phyloP scores from a whole-genome alignment of 92 coral and sea anemone genomes.

The Heliopora coerulea region DNA sequence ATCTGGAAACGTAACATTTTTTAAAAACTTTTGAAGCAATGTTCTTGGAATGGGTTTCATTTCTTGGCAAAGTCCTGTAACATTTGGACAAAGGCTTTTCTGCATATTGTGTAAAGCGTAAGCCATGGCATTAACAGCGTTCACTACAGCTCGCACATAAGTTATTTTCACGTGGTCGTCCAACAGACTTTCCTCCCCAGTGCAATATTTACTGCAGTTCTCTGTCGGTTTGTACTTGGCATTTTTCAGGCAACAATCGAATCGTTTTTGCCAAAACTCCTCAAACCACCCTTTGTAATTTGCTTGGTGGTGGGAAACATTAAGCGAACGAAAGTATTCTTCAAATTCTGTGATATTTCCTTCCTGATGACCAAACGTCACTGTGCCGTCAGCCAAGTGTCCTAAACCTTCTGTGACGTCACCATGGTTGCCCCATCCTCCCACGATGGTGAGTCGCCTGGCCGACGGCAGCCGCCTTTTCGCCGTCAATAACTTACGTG shows the following conservation, averaged over 20 bases:
- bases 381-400: conserved; percentile 44
- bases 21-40: conserved; percentile 53
- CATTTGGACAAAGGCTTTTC: conserved; percentile 49
- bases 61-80: conserved; percentile 53
- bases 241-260: conserved; percentile 31
- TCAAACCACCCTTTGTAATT: conserved; percentile 36
- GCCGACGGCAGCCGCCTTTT: conserved; percentile 5
- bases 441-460: conserved; percentile 19
- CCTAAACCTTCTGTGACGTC: conserved; percentile 50
- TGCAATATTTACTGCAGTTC: conserved; percentile 1
- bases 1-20: conserved; percentile 81
- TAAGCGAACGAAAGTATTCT: conserved; percentile 27
- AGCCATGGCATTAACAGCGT: conserved; percentile 86
- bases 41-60: conserved; percentile 63
- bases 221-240: neutral
- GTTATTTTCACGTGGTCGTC: conserved; percentile 67
- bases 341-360: conserved; percentile 38
- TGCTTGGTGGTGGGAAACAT: conserved; percentile 28
- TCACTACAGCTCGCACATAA: conserved; percentile 81
- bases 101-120: conserved; percentile 83
- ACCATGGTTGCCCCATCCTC: conserved; percentile 51
- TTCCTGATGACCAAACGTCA: conserved; percentile 47
- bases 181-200: conserved; percentile 14
- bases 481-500: conserved; percentile 32
- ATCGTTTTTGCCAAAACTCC: conserved; percentile 47